Evolutionary conservation across 30 jellyfish, hydroid and myxozoan species (phyloP).

Genomic region (Hydractinia echinata): DNA sequence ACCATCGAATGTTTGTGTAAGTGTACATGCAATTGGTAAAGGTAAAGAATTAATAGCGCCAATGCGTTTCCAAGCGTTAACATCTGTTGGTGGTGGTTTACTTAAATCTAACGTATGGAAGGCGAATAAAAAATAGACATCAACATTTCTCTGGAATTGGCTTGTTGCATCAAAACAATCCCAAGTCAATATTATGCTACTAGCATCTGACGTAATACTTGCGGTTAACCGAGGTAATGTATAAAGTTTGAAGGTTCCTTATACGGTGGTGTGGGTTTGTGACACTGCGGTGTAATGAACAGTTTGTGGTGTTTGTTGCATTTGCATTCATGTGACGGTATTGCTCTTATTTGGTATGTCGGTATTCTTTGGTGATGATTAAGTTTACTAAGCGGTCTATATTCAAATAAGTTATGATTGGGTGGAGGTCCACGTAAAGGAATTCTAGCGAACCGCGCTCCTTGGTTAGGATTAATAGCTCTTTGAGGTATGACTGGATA

Average conservation of each 20-base stretch:
- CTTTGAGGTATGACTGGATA: neutral
- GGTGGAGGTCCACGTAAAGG: neutral
- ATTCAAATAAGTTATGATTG: neutral
- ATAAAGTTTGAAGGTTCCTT: neutral
- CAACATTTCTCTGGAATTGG: slow-evolving; percentile 6
- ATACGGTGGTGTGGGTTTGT: neutral
- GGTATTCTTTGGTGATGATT: neutral
- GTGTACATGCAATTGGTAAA: slow-evolving; percentile 22
- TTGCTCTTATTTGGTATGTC: neutral
- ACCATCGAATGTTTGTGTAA: slow-evolving; percentile 21
- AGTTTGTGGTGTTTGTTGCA: neutral
- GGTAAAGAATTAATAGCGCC: slow-evolving; percentile 7
- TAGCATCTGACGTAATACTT: slow-evolving; percentile 2
- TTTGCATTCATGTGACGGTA: neutral
- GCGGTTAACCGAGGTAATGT: neutral
- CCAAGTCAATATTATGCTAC: neutral
- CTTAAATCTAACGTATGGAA: slow-evolving; percentile 1
- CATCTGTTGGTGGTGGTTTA: slow-evolving; percentile 11
- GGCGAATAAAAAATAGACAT: neutral
- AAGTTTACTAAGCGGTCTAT: neutral
- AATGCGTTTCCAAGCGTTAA: slow-evolving; percentile 7
- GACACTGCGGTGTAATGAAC: neutral
- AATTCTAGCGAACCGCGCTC: neutral
- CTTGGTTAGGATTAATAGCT: neutral
- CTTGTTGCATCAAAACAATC: neutral